Percentiles rank a stretch among this genome's conserved stretches.
Evolutionary conservation across 2,797 vertebrate species (phyloP).

Genomic region (Gadopsis bispinosus): DNA sequence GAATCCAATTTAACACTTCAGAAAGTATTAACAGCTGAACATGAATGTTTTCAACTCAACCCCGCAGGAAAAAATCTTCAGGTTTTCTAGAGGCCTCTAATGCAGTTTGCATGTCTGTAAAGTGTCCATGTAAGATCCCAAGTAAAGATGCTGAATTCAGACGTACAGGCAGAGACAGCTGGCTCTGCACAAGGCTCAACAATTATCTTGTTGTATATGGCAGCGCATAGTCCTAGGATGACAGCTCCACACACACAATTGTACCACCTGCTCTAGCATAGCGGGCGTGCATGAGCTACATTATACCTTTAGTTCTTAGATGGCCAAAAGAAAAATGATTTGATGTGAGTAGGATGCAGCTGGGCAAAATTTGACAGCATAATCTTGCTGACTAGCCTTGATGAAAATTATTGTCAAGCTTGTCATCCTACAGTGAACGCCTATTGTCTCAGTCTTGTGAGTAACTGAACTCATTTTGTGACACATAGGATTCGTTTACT

Average conservation of each 20-base stretch:
- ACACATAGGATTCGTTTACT: neutral
- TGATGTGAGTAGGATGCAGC: constrained; percentile 4
- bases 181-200: constrained; percentile 19
- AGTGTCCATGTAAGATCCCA: constrained; percentile 22
- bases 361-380: neutral
- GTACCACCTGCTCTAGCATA: constrained; percentile 13
- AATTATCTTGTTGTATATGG: constrained; percentile 31
- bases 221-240: neutral
- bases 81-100: constrained; percentile 18
- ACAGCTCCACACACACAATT: constrained; percentile 11
- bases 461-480: constrained; percentile 14
- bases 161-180: constrained; percentile 29
- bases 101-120: constrained; percentile 24
- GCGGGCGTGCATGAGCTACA: neutral
- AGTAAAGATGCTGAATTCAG: constrained; percentile 27
- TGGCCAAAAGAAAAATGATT: neutral
- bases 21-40: constrained; percentile 53
- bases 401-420: constrained; percentile 27
- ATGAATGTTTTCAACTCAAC: constrained; percentile 27
- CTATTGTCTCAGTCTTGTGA: constrained; percentile 4
- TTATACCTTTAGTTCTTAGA: constrained; percentile 1
- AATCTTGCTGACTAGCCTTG: constrained; percentile 21
- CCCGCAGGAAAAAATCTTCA: constrained; percentile 33
- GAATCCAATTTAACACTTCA: constrained; percentile 65
- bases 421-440: constrained; percentile 4